phyloP scores from a whole-genome alignment of 2,888 invertebrate species.

The Trypoxylon attenuatum region DNA sequence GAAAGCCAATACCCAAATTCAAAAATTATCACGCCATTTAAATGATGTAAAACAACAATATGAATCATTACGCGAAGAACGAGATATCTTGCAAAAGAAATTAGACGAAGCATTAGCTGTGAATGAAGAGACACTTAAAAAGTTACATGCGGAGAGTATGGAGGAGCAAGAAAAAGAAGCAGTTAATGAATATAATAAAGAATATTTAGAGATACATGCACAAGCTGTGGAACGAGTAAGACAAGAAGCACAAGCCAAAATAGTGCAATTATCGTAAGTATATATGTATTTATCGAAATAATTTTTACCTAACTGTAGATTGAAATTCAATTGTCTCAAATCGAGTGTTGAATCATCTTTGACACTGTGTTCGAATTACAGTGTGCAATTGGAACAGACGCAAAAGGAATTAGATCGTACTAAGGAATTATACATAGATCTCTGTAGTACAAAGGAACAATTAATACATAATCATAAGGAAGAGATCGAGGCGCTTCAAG shows the following conservation, averaged over 20 bases:
- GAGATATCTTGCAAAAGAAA: slow-evolving; percentile 58
- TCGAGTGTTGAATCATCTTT: too few relatives aligned
- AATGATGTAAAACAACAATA: slow-evolving; percentile 63
- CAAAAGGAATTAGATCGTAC: slow-evolving; percentile 68
- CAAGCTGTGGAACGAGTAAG: slow-evolving; percentile 67
- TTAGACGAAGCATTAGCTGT: slow-evolving; percentile 61
- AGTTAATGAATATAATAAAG: slow-evolving; percentile 65
- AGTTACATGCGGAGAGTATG: slow-evolving; percentile 59
- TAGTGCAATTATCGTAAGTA: slow-evolving; percentile 68
- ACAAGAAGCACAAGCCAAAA: slow-evolving; percentile 65
- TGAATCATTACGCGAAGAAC: slow-evolving; percentile 60
- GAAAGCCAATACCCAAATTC: slow-evolving; percentile 67
- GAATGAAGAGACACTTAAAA: slow-evolving; percentile 62
- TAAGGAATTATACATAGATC: slow-evolving; percentile 75
- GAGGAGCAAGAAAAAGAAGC: slow-evolving; percentile 60
- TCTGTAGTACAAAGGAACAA: slow-evolving; percentile 79
- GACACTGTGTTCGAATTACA: too few relatives aligned
- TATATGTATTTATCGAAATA: neutral
- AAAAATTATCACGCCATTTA: slow-evolving; percentile 65
- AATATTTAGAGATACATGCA: slow-evolving; percentile 69
- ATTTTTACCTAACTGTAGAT: too few relatives aligned
- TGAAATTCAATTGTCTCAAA: too few relatives aligned
- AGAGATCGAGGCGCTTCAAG: slow-evolving; percentile 75
- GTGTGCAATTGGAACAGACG: slow-evolving; percentile 69
- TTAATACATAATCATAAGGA: slow-evolving; percentile 78